These are phyloP conservation scores for Melipona beecheii DNA, from an alignment of 2,888 invertebrate genomes.

Conservation along the genomic window DNA sequence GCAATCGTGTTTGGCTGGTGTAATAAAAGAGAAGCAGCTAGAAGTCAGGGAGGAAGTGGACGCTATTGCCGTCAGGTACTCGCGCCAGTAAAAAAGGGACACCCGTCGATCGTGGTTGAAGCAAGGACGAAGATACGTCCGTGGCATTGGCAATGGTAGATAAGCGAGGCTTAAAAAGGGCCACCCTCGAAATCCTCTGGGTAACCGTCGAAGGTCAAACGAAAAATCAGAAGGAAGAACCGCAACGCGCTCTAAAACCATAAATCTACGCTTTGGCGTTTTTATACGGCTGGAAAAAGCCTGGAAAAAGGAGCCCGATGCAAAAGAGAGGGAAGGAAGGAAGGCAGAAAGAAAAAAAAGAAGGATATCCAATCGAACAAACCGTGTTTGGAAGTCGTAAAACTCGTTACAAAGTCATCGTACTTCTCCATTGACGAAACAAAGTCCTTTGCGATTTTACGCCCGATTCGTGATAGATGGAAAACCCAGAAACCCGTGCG, in stretches of 20 bases:
- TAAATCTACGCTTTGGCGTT: constrained; percentile 78
- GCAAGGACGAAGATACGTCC: constrained; percentile 55
- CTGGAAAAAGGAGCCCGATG: constrained; percentile 7
- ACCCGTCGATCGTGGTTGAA: constrained; percentile 45
- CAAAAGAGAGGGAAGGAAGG: neutral
- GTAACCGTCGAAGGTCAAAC: constrained; percentile 74
- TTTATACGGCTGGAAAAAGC: constrained; percentile 67
- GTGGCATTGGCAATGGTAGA: constrained; percentile 64
- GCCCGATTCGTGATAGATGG: neutral
- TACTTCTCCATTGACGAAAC: constrained; percentile 2
- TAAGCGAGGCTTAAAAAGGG: constrained; percentile 64
- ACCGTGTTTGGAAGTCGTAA: neutral
- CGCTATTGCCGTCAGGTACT: constrained; percentile 61
- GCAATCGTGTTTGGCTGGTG: constrained; percentile 9
- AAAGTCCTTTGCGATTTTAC: constrained; percentile 9
- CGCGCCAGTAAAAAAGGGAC: constrained; percentile 30
- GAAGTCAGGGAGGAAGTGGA: constrained; percentile 33
- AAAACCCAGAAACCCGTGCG: neutral
- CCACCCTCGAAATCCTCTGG: constrained; percentile 49
- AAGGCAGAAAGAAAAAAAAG: constrained; percentile 22
- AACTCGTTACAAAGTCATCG: neutral
- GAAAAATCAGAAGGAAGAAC: constrained; percentile 71
- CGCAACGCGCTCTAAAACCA: constrained; percentile 80
- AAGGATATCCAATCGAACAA: neutral
- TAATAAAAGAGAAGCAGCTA: constrained; percentile 31